These are phyloP conservation scores for Rhincodon typus DNA, from an alignment of 2,797 vertebrate genomes.

Conservation along the genomic window DNA sequence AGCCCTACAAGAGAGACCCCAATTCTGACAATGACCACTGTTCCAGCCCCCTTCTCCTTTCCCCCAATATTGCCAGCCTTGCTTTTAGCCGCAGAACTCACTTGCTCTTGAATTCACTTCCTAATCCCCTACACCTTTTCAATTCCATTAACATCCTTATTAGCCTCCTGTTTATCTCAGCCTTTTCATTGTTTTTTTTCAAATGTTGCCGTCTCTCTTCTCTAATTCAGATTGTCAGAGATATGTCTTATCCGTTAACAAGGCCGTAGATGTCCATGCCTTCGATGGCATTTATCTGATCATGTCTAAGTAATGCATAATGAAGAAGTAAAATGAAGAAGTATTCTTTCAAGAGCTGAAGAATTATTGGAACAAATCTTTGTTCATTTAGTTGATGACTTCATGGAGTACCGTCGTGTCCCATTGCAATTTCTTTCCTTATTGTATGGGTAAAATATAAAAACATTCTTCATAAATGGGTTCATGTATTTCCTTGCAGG, in stretches of 20 bases:
- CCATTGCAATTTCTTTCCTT: background rate
- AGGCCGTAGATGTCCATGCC: background rate
- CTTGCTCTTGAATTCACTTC: background rate
- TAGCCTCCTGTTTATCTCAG: background rate
- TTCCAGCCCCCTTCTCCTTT: background rate
- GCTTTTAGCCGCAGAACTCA: background rate
- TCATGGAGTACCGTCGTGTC: background rate
- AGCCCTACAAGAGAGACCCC: background rate
- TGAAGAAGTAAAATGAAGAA: background rate
- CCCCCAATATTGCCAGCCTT: background rate
- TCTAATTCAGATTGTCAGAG: too few species aligned
- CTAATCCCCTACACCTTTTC: background rate
- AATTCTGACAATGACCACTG: background rate
- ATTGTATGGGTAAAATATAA: background rate
- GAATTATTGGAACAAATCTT: background rate
- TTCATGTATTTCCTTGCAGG: too few species aligned
- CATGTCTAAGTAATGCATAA: background rate
- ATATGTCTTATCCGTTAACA: background rate
- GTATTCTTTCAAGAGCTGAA: background rate
- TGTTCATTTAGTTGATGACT: background rate
- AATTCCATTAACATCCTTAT: background rate
- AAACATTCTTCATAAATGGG: background rate
- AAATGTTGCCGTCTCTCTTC: too few species aligned
- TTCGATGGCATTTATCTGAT: background rate
- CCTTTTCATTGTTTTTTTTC: background rate